Evolutionary conservation across 2,888 invertebrate genomes (phyloP).

Genomic region (Mellilla xanthometata): DNA sequence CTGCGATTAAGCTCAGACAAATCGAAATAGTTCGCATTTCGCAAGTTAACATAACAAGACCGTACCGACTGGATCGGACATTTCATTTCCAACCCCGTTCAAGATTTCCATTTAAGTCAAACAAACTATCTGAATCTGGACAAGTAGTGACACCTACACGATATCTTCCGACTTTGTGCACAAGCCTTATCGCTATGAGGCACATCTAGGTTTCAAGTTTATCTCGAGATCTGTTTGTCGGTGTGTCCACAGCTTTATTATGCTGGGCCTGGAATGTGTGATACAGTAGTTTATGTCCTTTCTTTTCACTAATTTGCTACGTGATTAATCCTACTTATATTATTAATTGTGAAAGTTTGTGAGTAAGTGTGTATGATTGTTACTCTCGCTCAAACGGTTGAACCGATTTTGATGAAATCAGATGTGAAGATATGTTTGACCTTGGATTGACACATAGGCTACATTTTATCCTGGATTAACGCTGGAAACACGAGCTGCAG

Average conservation of each 20-base stretch:
- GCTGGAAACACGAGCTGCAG: too few species aligned
- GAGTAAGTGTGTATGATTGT: too few species aligned
- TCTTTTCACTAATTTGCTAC: too few species aligned
- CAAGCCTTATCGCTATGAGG: constrained; percentile 12
- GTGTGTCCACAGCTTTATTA: constrained; percentile 20
- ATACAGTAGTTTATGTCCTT: constrained; percentile 6
- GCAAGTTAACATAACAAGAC: constrained; percentile 2
- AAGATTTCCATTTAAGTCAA: constrained; percentile 16
- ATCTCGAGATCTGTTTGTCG: constrained; percentile 22
- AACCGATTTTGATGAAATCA: too few species aligned
- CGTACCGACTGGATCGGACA: constrained; percentile 2
- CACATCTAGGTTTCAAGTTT: constrained; percentile 13
- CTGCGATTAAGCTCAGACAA: too few species aligned
- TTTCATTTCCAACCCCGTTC: constrained; percentile 5
- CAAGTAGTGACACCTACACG: constrained; percentile 15
- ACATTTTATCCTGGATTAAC: too few species aligned
- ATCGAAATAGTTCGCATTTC: neutral
- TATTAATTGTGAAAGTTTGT: too few species aligned
- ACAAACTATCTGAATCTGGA: constrained; percentile 14
- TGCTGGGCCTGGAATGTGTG: neutral
- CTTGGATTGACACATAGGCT: too few species aligned
- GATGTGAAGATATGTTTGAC: too few species aligned
- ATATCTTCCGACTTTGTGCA: constrained; percentile 20
- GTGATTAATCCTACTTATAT: too few species aligned
- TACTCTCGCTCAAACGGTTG: too few species aligned